phyloP scores from a whole-genome alignment of 2,797 vertebrate genomes.

The Lepilemur ruficaudatus region DNA sequence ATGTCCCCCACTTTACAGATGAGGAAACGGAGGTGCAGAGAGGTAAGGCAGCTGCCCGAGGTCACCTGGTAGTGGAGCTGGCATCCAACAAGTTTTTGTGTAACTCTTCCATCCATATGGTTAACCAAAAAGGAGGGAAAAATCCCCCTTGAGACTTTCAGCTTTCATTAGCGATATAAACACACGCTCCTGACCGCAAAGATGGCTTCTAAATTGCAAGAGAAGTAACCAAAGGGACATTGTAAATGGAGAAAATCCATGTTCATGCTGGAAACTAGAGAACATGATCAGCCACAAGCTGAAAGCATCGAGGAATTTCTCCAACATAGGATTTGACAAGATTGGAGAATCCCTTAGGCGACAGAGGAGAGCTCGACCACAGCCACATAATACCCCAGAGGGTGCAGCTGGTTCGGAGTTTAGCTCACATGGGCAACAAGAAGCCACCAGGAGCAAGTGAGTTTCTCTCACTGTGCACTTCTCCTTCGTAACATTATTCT shows the following conservation, averaged over 20 bases:
- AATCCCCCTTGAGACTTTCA: rapidly evolving
- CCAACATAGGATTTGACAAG: neutral
- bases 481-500: neutral
- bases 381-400: too few relatives aligned
- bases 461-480: neutral
- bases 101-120: neutral
- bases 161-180: neutral
- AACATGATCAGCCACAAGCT: neutral
- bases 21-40: neutral
- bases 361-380: neutral
- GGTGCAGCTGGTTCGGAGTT: neutral
- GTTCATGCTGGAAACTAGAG: neutral
- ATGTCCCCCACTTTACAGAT: neutral
- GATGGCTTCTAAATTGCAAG: neutral
- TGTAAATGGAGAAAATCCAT: neutral
- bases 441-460: neutral
- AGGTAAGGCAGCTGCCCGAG: neutral
- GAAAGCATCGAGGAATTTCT: neutral
- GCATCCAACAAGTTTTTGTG: neutral
- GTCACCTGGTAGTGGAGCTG: neutral
- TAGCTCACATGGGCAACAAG: neutral
- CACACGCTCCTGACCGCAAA: neutral
- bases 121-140: neutral
- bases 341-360: neutral
- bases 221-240: neutral